A percentile compares a stretch with the other conserved stretches of the same genome.
These are phyloP conservation scores for Rhodophaea formosa DNA, from an alignment of 2,888 invertebrate genomes.

Conservation along the genomic window DNA sequence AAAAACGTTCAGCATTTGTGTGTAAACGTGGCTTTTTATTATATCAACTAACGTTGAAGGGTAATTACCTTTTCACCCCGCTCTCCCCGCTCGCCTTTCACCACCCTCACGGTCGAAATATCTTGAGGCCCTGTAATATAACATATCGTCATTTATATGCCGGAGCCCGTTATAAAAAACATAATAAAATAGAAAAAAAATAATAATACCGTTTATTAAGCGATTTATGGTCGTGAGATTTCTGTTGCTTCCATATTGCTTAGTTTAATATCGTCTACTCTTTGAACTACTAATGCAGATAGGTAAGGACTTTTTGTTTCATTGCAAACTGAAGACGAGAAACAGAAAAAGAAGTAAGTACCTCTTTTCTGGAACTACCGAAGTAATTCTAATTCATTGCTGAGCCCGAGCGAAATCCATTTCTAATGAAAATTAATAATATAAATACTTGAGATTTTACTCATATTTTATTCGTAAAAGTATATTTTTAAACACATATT, in stretches of 20 bases:
- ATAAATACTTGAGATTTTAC: too few species aligned
- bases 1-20: not conserved
- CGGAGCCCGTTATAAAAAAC: slow-evolving; percentile 42
- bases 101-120: slow-evolving; percentile 37
- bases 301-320: too few species aligned
- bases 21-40: slow-evolving; percentile 12
- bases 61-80: slow-evolving; percentile 71
- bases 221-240: not conserved
- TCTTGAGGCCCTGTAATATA: slow-evolving; percentile 57
- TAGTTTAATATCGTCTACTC: not conserved
- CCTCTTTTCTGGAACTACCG: too few species aligned
- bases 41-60: slow-evolving; percentile 18
- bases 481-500: too few species aligned
- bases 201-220: slow-evolving; percentile 10
- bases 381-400: too few species aligned
- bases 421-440: too few species aligned
- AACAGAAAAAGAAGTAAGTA: too few species aligned
- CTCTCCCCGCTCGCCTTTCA: slow-evolving; percentile 58
- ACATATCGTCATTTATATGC: slow-evolving; percentile 40
- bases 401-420: too few species aligned
- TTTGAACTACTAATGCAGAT: too few species aligned
- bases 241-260: not conserved
- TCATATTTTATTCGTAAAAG: too few species aligned
- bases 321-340: too few species aligned
- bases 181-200: slow-evolving; percentile 46